Evolutionary conservation across 2,888 invertebrate genomes (phyloP).

Genomic region (Andrena camellia): DNA sequence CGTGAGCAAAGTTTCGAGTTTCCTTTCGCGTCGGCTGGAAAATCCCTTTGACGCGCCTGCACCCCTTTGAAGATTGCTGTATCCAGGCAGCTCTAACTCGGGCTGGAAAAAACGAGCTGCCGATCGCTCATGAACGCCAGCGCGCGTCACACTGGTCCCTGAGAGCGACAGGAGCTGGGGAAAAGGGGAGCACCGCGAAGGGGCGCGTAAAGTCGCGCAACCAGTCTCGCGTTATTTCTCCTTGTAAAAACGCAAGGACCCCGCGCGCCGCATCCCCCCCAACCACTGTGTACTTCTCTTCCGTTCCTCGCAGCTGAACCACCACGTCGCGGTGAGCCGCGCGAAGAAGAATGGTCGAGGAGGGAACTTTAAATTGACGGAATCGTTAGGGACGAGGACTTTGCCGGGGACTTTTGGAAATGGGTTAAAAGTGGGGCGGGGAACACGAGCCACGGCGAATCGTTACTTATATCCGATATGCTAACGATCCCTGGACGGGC

Average conservation of each 20-base stretch:
- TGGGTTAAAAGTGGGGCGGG: slow-evolving; percentile 31
- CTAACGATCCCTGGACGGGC: slow-evolving; percentile 33
- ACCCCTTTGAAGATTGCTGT: slow-evolving; percentile 40
- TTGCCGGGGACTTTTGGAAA: slow-evolving; percentile 25
- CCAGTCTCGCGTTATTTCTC: slow-evolving; percentile 14
- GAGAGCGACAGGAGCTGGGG: slow-evolving; percentile 11
- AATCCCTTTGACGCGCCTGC: slow-evolving; percentile 41
- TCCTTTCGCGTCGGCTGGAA: slow-evolving; percentile 23
- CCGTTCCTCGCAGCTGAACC: not conserved
- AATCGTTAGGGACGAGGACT: slow-evolving; percentile 56
- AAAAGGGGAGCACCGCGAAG: not conserved
- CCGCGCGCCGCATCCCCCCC: not conserved
- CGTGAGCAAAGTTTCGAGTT: slow-evolving; percentile 42
- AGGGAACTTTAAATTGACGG: slow-evolving; percentile 50
- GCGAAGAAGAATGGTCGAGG: not conserved
- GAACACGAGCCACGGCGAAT: slow-evolving; percentile 29
- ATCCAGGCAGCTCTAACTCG: slow-evolving; percentile 11
- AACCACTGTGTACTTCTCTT: not conserved
- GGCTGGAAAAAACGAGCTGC: not conserved
- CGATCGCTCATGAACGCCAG: slow-evolving; percentile 27
- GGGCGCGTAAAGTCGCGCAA: slow-evolving; percentile 10
- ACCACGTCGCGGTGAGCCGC: not conserved
- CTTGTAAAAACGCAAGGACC: not conserved
- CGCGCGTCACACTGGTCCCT: slow-evolving; percentile 17
- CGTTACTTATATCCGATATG: slow-evolving; percentile 52